A percentile compares a stretch with the other conserved stretches of the same genome.
Conservation (phyloP, 2,888 invertebrate genomes). For the Liodrosophila aerea region DNA sequence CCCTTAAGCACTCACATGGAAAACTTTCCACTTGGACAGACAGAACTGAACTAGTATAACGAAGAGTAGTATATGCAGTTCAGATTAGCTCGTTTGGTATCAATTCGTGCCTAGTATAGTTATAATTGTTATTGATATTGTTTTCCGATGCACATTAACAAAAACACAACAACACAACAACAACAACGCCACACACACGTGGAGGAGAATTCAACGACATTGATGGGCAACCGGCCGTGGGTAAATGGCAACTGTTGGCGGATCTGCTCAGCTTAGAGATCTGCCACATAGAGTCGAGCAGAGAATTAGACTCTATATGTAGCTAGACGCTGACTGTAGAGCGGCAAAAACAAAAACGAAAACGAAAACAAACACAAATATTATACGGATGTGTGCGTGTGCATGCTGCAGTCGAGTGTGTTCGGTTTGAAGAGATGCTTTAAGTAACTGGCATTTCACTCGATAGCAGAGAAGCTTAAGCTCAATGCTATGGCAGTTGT, state of each 20-base stretch:
- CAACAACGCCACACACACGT: constrained; percentile 1
- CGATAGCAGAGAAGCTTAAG: too few relatives aligned
- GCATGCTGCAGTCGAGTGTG: background rate
- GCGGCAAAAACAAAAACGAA: too few relatives aligned
- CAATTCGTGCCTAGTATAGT: background rate
- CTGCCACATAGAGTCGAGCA: constrained; percentile 16
- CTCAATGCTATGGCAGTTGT: too few relatives aligned
- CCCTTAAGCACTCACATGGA: constrained; percentile 5
- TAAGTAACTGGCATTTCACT: too few relatives aligned
- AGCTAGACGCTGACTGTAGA: constrained; percentile 3
- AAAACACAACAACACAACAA: background rate
- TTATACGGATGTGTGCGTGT: background rate
- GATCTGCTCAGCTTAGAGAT: constrained; percentile 22
- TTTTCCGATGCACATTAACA: background rate
- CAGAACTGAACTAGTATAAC: too few relatives aligned
- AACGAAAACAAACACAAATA: background rate
- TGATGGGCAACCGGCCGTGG: constrained; percentile 40
- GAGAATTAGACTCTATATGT: constrained; percentile 17
- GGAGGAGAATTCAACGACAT: too few relatives aligned
- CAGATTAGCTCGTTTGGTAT: constrained; percentile 9
- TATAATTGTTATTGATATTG: background rate
- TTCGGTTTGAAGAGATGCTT: background rate
- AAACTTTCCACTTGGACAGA: too few relatives aligned
- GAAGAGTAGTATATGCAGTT: background rate
- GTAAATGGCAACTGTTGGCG: constrained; percentile 33